Percentiles rank a stretch among this genome's conserved stretches.
phyloP scores from a whole-genome alignment of 2,113 vertebrate genomes.

The Dromiciops gliroides region DNA sequence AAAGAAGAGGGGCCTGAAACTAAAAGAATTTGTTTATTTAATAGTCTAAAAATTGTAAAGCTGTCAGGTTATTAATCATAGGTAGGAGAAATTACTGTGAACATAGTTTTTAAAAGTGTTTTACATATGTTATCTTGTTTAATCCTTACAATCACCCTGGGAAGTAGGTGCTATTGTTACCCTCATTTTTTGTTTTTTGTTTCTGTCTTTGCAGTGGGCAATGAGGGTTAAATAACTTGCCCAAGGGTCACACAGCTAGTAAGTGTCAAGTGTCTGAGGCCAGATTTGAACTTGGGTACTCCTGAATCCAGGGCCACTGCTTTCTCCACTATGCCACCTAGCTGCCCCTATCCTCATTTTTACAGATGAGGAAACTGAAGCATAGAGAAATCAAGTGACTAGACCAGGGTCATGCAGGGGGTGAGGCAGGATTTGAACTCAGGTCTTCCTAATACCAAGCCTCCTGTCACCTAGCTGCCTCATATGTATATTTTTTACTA shows the following conservation, averaged over 20 bases:
- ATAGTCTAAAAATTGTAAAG: accelerated
- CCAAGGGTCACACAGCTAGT: not conserved
- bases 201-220: no score
- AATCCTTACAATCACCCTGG: not conserved
- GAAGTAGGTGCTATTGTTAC: not conserved
- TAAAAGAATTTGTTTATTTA: not conserved
- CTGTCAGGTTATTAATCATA: not conserved
- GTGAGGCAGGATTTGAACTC: no score
- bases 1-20: not conserved
- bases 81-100: not conserved
- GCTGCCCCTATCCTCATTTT: no score
- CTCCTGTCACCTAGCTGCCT: not conserved
- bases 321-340: no score
- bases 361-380: no score
- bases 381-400: no score
- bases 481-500: not conserved
- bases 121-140: not conserved
- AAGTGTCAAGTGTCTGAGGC: no score
- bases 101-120: not conserved
- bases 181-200: no score
- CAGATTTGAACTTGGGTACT: no score
- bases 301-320: no score
- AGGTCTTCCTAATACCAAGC: not conserved
- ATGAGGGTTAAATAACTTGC: not conserved
- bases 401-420: no score